Base-by-base conservation (phyloP, 2,797 vertebrate species). In the Potorous gilbertii region DNA sequence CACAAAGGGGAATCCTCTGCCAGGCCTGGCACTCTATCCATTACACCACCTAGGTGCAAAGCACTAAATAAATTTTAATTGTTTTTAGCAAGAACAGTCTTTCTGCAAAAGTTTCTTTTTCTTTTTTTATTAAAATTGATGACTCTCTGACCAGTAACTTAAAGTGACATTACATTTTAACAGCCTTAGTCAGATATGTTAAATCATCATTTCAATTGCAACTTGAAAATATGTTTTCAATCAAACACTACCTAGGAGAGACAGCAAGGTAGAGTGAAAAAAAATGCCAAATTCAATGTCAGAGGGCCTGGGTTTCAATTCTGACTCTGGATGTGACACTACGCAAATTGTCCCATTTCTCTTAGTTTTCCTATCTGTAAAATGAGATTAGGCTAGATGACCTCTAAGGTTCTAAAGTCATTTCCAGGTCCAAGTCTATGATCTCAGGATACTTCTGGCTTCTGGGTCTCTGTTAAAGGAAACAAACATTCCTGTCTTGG, bases 201-300 rank as follows among this genome's bases (percentile, higher is more conserved):
- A 66, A 54, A 59, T 55, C 90, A 94, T n/a, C 27, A 94, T 55
- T 92, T 91, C 89, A 97, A 92, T 55, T 4, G 31, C 21, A 81
- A 27, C n/a, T 81, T 66, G 62, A 66, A 66, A 66, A 66, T 18
- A 13, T 13, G 16, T 66, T 81, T 81, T 81, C 21, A 81, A 24
- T 81, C 40, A 46, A 81, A 66, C 31, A 66, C 62, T 81, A 18
- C 5, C n/a, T 81, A 81, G 66, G 21, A 18, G 40, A 40, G 2
- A 46, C 74, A 81, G 18, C 74, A 24, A 81, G 40, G 8, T 46
- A 27, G n/a, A 81, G 8, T 66, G 14, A 27, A 34, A 52, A n/a
- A n/a, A 66, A n/a, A 66, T n/a, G 14, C 62, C n/a, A 10, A n/a
- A 66, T n/a, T 18, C 62, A 40, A 1, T 24, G 21, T 46, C 21